Base-by-base conservation (phyloP, 2,113 vertebrate genomes). In the Scophthalmus maximus region DNA sequence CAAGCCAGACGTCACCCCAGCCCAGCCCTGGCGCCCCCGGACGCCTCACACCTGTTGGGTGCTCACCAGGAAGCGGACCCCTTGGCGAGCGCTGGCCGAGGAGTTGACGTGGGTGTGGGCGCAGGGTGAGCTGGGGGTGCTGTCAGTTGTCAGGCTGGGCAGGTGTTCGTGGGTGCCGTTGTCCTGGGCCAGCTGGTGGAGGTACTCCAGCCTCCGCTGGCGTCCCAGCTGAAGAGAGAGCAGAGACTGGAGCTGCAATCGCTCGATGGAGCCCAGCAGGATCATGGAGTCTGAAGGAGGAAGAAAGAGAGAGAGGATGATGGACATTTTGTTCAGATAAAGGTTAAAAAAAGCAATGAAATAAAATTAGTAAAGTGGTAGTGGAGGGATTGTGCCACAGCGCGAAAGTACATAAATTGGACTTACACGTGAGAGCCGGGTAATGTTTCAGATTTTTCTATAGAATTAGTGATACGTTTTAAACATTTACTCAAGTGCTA, bases 261-360 rank as follows among this genome's bases (percentile, higher is more conserved):
- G 94, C 86, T 99, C 97, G 0, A 98, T 98, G 91, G 98, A 99
- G 51, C 98, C 98, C 90, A 99, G 94, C 66, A 99, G 94, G 91
- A 98, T 98, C 98, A 99, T 99, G 52, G 97, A 98, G 61, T 99
- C 98, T 99, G 58, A 30, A 30, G 46, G 58, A 68, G 27, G 14
- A 22, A 15, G 52, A 46, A 38, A 27, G 17, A 46, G 27, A 0
- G 6, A 17, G 29, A 22, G 34, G 25, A 14, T 40, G 22, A 26
- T 7, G 15, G 4, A 9, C 15, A 42, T 15, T 5, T 6, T 42
- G 40, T 42, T 42, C 12, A 40, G 14, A 32, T 11, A 38, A 38
- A 42, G 17, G 38, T 42, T 6, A 5, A 42, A n/a, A n/a, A n/a
- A n/a, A n/a, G n/a, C n/a, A n/a, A n/a, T n/a, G n/a, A n/a, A n/a